Evolutionary conservation across 2,797 vertebrate genomes (phyloP).

Genomic region (Leptoclinus maculatus): DNA sequence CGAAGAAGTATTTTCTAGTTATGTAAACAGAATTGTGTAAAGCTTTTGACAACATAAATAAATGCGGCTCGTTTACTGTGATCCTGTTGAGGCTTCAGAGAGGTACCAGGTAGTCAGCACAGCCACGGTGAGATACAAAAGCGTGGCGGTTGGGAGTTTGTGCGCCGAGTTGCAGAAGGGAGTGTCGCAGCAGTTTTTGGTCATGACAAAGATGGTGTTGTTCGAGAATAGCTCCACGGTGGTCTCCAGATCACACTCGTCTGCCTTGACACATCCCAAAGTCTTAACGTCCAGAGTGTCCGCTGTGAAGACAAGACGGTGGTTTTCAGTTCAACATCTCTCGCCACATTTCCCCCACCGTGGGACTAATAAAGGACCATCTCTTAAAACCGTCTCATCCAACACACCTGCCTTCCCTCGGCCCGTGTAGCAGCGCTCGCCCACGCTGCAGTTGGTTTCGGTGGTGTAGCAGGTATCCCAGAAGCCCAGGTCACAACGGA

Average conservation of each 20-base stretch:
- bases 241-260: constrained; percentile 66
- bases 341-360: no score
- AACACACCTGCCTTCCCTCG: constrained; percentile 76
- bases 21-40: constrained; percentile 14
- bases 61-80: constrained; percentile 32
- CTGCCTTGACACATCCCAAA: constrained; percentile 72
- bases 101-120: constrained; percentile 43
- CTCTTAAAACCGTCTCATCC: background rate
- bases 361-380: no score
- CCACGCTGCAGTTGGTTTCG: constrained; percentile 67
- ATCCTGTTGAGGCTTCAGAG: constrained; percentile 23
- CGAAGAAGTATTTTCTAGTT: constrained; percentile 6
- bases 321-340: background rate
- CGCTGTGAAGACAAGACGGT: constrained; percentile 48
- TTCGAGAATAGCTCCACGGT: constrained; percentile 62
- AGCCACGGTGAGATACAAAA: constrained; percentile 45
- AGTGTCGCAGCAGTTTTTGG: constrained; percentile 77
- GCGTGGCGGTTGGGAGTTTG: constrained; percentile 11
- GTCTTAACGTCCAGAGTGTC: constrained; percentile 75
- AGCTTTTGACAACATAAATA: constrained; percentile 25
- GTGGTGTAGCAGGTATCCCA: constrained; percentile 80
- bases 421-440: constrained; percentile 79
- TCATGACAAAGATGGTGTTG: constrained; percentile 75
- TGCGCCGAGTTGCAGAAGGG: constrained; percentile 77
- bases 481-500: constrained; percentile 81